Evolutionary conservation across 2,888 invertebrate genomes (phyloP), one percentile per base, ranked within the genome.

Genomic region (Brachycybe producta): DNA sequence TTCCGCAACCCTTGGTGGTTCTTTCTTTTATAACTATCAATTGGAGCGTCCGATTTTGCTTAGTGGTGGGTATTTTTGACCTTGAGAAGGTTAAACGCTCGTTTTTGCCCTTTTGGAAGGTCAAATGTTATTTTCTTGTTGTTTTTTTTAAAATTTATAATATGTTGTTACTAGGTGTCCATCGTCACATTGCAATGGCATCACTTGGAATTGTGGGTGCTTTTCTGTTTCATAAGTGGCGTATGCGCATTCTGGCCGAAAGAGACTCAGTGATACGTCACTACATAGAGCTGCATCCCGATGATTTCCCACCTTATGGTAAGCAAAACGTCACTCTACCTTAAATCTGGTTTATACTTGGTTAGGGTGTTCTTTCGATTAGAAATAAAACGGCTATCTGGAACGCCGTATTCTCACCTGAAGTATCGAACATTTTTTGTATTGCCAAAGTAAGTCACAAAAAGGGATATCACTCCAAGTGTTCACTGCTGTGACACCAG

Each of bases 221-320:
- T 28, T 67, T 59, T 53, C 65, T 57, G 35, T 35, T 72, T 1
- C 74, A 77, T 56, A 64, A 73, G 13, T 69, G 69, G 54, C 73
- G 77, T 23, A 61, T 70, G 35, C 70, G 67, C 1, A 75, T 76
- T 61, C 67, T 72, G 35, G 79, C 79, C n/a, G 79, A 80, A 59
- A 76, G 77, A 59, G 84, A 84, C 69, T 82, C 83, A 8, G 74
- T 80, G 5, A 67, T 75, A 19, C 73, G 78, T 54, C 79, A 84
- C 66, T 84, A 84, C 58, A 66, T 84, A 55, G 70, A 77, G 61
- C 66, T 82, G 55, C 84, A 84, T 64, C 82, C 82, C 2, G 84
- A 84, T 40, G 83, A 84, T 61, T 84, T 84, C 59, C 73, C 74
- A 48, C 62, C 67, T 19, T 75, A 72, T 61, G 73, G 82, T 80